A percentile compares a stretch with the other conserved stretches of the same genome.
phyloP scores from a whole-genome alignment of 2,888 invertebrate genomes.

The Dolomedes plantarius region DNA sequence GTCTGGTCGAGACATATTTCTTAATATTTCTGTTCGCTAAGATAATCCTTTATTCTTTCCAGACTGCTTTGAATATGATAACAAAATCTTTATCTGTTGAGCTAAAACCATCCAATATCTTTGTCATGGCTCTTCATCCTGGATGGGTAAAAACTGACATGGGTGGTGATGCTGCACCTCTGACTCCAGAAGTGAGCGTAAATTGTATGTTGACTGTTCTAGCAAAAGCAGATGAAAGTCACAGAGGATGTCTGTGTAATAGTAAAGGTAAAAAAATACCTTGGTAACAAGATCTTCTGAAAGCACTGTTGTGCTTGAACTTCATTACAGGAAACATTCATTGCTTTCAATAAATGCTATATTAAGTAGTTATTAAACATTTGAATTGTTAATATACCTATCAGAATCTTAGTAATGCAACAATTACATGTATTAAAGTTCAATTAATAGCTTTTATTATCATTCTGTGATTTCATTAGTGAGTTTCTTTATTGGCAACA shows the following conservation, averaged over 20 bases:
- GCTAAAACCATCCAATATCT: constrained; percentile 84
- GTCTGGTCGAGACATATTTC: too few relatives aligned
- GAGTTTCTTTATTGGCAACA: too few relatives aligned
- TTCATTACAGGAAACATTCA: too few relatives aligned
- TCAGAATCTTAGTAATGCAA: too few relatives aligned
- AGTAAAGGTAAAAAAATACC: constrained; percentile 82
- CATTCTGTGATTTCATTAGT: too few relatives aligned
- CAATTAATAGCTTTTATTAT: too few relatives aligned
- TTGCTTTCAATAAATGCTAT: too few relatives aligned
- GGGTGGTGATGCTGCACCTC: constrained; percentile 88
- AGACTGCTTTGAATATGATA: constrained; percentile 83
- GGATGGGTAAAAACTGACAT: constrained; percentile 94
- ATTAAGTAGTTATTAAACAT: too few relatives aligned
- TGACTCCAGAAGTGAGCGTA: constrained; percentile 84
- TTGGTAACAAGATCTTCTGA: constrained; percentile 49
- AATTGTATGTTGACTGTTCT: constrained; percentile 83
- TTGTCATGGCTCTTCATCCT: constrained; percentile 87
- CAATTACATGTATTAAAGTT: too few relatives aligned
- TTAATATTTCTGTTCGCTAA: too few relatives aligned
- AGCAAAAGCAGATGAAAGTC: constrained; percentile 80
- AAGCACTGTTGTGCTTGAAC: too few relatives aligned
- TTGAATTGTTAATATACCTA: too few relatives aligned
- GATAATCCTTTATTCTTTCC: constrained; percentile 29
- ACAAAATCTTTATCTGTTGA: constrained; percentile 90
- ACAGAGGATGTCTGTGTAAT: constrained; percentile 87